phyloP scores from a whole-genome alignment of 2,888 invertebrate species.

The Cheilosia variabilis region DNA sequence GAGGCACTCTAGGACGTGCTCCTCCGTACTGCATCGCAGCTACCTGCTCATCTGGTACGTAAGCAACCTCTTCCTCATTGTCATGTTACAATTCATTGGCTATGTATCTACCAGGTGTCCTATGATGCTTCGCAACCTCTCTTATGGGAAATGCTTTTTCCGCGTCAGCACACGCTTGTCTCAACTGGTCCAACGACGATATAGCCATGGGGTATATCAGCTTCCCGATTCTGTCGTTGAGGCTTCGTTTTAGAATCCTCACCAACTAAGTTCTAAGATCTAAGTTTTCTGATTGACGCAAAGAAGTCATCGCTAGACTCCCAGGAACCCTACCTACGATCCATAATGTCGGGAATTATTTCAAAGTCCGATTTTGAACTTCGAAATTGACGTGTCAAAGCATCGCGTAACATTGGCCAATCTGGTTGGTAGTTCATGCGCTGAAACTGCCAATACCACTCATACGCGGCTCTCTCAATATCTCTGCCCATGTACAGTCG shows the following conservation, averaged over 20 bases:
- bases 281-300: not conserved
- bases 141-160: not conserved
- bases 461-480: conserved; percentile 1
- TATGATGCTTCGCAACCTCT: not conserved
- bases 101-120: not conserved
- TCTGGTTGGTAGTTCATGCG: not conserved
- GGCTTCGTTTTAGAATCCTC: not conserved
- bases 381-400: not conserved
- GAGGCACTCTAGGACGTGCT: not conserved
- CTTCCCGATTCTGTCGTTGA: not conserved
- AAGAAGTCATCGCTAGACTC: not conserved
- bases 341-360: not conserved
- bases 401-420: not conserved
- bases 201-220: conserved; percentile 1
- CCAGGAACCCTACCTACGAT: not conserved
- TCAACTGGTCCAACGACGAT: not conserved
- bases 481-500: conserved; percentile 17
- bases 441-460: conserved; percentile 25
- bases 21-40: not conserved
- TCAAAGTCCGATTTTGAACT: conserved; percentile 5
- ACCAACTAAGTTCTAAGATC: not conserved
- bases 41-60: not conserved
- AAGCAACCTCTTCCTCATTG: not conserved
- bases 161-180: not conserved
- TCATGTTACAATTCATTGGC: not conserved